Evolutionary conservation across 2,113 vertebrate species (phyloP).

Genomic region (Glaucomys volans): DNA sequence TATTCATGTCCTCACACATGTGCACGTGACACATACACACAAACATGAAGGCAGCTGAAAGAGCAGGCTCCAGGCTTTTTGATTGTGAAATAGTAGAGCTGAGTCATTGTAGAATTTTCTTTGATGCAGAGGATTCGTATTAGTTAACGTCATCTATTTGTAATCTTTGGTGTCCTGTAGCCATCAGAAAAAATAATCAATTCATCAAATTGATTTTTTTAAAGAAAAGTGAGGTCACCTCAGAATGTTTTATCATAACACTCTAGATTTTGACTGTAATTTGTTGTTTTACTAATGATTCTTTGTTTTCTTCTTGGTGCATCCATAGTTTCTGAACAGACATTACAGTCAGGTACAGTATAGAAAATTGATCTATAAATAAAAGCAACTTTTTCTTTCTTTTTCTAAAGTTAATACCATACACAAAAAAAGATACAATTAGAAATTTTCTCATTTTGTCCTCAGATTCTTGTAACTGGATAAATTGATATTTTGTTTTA

Average conservation of each 20-base stretch:
- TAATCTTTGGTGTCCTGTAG: neutral
- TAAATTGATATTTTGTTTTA: slow-evolving; percentile 50
- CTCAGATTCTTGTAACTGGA: neutral
- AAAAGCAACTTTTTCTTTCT: slow-evolving; percentile 62
- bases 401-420: slow-evolving; percentile 59
- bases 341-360: slow-evolving; percentile 99
- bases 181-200: neutral
- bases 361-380: slow-evolving; percentile 79
- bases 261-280: slow-evolving; percentile 33
- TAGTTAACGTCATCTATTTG: neutral
- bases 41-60: neutral
- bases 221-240: neutral
- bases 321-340: slow-evolving; percentile 97
- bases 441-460: slow-evolving; percentile 29
- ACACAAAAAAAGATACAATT: slow-evolving; percentile 18
- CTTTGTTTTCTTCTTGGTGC: slow-evolving; percentile 89
- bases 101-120: neutral
- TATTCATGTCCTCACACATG: neutral
- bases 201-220: neutral
- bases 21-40: neutral
- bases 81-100: neutral
- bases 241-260: slow-evolving; percentile 4
- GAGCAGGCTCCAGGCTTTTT: neutral
- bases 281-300: slow-evolving; percentile 83
- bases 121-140: neutral